A percentile compares a stretch with the other conserved stretches of the same genome.
Conservation (phyloP, 2,113 vertebrate genomes). For the Gavia stellata region DNA sequence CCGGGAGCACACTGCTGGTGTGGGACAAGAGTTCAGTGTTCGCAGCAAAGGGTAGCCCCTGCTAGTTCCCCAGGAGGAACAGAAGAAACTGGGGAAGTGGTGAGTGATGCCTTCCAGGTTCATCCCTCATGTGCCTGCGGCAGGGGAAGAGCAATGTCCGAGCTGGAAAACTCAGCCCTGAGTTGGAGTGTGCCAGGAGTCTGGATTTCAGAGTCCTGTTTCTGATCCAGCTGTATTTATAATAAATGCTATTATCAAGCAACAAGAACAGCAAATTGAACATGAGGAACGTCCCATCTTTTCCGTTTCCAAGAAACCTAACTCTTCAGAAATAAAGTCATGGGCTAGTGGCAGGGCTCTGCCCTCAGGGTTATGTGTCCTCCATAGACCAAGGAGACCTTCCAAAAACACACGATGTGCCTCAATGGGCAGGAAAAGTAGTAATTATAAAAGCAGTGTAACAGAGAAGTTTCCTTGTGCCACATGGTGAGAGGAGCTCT, state of each 20-base stretch:
- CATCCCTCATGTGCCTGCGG: neutral
- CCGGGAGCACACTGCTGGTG: fast-evolving
- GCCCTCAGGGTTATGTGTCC: neutral
- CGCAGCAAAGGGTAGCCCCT: neutral
- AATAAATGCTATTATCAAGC: neutral
- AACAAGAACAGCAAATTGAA: neutral
- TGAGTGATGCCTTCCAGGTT: neutral
- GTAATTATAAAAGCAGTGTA: neutral
- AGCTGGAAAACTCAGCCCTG: neutral
- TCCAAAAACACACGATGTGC: neutral
- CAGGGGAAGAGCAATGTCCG: neutral
- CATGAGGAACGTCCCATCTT: neutral
- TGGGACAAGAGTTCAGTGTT: neutral
- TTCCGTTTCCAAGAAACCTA: neutral
- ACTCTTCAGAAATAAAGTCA: neutral
- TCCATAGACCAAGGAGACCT: neutral
- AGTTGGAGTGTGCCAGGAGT: neutral
- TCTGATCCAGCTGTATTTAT: neutral
- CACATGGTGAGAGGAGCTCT: neutral
- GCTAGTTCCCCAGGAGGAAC: neutral
- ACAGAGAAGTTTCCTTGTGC: neutral
- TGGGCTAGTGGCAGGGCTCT: neutral
- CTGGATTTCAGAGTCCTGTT: neutral
- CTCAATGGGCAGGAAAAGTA: neutral
- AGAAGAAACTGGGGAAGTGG: neutral